These are phyloP conservation scores for Drosophila ercepeae DNA, from an alignment of 1,140 invertebrate species.

Conservation along the genomic window DNA sequence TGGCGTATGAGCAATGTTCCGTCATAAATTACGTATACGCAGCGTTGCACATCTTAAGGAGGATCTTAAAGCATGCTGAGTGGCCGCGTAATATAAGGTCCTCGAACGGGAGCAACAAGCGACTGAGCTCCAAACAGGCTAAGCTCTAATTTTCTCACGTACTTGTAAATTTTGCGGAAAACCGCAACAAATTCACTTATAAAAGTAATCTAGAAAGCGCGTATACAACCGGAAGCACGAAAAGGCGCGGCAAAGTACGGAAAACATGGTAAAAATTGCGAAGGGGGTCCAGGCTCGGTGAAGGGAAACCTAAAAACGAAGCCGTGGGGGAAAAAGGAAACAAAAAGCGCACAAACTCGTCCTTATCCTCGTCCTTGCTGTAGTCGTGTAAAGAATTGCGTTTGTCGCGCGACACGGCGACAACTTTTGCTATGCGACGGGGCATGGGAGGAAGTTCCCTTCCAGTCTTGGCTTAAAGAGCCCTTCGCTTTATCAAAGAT, in stretches of 20 bases:
- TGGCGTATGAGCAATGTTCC: constrained; percentile 52
- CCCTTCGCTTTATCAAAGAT: constrained; percentile 71
- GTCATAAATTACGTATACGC: constrained; percentile 64
- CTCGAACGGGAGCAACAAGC: constrained; percentile 59
- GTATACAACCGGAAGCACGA: constrained; percentile 75
- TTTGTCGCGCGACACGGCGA: constrained; percentile 75
- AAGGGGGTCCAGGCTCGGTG: background rate
- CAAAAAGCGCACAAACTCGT: constrained; percentile 42
- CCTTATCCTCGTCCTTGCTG: constrained; percentile 1
- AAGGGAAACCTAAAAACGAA: constrained; percentile 31
- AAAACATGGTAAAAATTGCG: constrained; percentile 21
- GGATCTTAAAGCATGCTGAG: constrained; percentile 30
- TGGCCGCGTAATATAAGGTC: constrained; percentile 29
- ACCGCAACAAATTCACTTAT: constrained; percentile 82
- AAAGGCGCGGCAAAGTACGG: constrained; percentile 37
- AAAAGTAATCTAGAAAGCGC: constrained; percentile 82
- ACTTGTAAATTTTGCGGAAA: constrained; percentile 83
- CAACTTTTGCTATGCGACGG: constrained; percentile 55
- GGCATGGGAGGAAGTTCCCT: background rate
- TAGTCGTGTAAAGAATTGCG: constrained; percentile 71
- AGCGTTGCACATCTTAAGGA: constrained; percentile 39
- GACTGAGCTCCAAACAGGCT: constrained; percentile 57
- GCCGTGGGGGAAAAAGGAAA: constrained; percentile 34
- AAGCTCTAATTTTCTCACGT: constrained; percentile 82
- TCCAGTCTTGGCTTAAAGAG: constrained; percentile 60